Percentiles rank a stretch among this genome's conserved stretches.
Conservation (phyloP, 2,888 invertebrate genomes). For the Phrixothrix hirtus region DNA sequence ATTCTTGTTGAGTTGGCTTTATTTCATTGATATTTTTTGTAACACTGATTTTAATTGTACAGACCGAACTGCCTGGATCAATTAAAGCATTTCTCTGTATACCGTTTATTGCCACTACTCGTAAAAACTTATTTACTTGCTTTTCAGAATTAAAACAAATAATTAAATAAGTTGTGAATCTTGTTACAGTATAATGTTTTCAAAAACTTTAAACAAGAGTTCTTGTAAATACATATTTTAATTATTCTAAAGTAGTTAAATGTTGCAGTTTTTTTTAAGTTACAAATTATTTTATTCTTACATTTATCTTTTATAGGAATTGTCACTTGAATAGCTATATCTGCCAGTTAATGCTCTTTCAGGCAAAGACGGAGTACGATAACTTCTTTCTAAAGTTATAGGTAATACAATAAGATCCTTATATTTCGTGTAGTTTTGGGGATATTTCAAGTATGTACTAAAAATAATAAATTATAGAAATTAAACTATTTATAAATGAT, state of each 20-base stretch:
- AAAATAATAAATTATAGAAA: constrained; percentile 25
- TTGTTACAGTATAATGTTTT: no score
- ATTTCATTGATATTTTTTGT: no score
- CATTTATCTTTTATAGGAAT: constrained; percentile 56
- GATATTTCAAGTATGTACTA: constrained; percentile 62
- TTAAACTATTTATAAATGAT: neutral
- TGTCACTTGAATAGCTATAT: constrained; percentile 61
- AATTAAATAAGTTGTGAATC: no score
- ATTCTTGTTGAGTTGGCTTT: no score
- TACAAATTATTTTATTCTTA: constrained; percentile 1
- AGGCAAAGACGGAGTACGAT: constrained; percentile 60
- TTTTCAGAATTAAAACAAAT: no score
- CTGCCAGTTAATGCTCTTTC: constrained; percentile 62
- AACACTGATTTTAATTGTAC: no score
- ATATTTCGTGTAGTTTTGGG: constrained; percentile 62
- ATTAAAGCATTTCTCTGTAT: no score
- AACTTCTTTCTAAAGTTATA: constrained; percentile 57
- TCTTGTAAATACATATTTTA: neutral
- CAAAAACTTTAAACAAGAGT: no score
- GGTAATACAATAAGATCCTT: constrained; percentile 64
- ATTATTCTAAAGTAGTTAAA: neutral
- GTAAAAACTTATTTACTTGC: no score
- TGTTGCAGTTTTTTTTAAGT: no score
- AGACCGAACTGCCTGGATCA: no score
- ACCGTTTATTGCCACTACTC: no score